phyloP scores from a whole-genome alignment of 53 echinoderm and acorn worm species.

The Crossaster papposus region DNA sequence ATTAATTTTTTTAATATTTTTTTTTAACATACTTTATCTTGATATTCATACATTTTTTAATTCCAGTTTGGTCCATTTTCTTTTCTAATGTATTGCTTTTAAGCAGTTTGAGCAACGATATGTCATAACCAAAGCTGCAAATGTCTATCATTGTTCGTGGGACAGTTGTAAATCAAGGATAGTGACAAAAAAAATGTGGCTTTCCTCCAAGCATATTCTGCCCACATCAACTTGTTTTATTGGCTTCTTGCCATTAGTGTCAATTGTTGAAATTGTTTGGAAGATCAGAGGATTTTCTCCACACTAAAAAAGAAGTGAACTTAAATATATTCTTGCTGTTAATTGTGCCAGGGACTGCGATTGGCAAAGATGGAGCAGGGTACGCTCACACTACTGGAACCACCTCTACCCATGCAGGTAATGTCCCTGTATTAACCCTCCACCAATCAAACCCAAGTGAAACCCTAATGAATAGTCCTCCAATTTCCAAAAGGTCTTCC shows the following conservation, averaged over 20 bases:
- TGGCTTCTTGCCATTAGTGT: background rate
- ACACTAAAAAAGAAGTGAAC: background rate
- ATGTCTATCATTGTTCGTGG: too few relatives aligned
- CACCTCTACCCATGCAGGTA: conserved; percentile 82
- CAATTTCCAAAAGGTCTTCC: background rate
- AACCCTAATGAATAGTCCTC: background rate
- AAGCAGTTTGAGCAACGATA: too few relatives aligned
- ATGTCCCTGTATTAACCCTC: background rate
- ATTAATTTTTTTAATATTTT: background rate
- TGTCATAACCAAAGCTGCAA: too few relatives aligned
- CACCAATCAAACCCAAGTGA: background rate
- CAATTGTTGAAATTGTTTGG: background rate
- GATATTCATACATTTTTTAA: background rate
- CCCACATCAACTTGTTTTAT: background rate
- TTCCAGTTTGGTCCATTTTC: background rate
- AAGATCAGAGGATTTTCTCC: background rate
- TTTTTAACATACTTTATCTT: background rate
- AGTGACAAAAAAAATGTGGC: background rate
- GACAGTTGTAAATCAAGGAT: too few relatives aligned
- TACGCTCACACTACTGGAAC: conserved; percentile 83
- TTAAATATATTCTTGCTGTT: background rate
- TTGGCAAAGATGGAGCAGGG: conserved; percentile 95
- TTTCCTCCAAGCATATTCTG: background rate
- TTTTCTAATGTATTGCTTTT: too few relatives aligned
- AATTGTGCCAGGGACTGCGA: conserved; percentile 68